Base-by-base conservation (phyloP, 2,797 vertebrate genomes). In the Graptemys geographica region DNA sequence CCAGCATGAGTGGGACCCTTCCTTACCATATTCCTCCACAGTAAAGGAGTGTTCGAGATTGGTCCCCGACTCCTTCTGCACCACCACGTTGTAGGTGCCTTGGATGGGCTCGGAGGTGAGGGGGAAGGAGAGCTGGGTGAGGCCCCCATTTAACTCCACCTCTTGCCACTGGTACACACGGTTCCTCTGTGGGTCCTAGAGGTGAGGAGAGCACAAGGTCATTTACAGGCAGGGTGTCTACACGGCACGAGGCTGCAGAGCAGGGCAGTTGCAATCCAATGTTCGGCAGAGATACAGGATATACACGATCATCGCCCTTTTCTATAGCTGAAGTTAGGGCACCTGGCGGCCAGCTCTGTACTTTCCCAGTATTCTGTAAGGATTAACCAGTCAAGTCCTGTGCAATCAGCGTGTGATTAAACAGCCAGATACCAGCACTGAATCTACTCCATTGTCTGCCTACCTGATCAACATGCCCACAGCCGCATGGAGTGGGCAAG, bases 1-100 rank as follows among this genome's bases (percentile, higher is more conserved):
- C 8, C 33, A 21, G 21, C 65, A 41, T 2, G 2, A 72, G 19
- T 41, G 21, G 37, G 37, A 21, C 23, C 41, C 90, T 41, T 90
- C 13, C 97, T 84, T 97, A 98, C 98, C 98, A 0, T 98, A 98
- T 96, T 98, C 98, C 28, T 98, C 90, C 93, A 98, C 97, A 0
- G 55, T 90, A 95, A 98, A 98, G n/a, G 31, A 3, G 16, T 96
- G 97, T 19, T 97, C 88, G 53, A 76, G 52, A 0, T 8, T 96
- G 27, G 31, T 57, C 0, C 94, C 94, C 5, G 95, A 93, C 33
- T 91, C 84, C 79, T 96, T 98, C 81, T 96, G 92, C 37, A 97
- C 95, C 1, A 98, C 96, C 47, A 98, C 95, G 37, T 94, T 96
- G 86, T 98, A 98, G 92, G 90, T 87, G 56, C 98, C 98, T 81